A percentile compares a stretch with the other conserved stretches of the same genome.
These are phyloP conservation scores for Eretmocerus hayati DNA, from an alignment of 2,888 invertebrate genomes.

Conservation along the genomic window DNA sequence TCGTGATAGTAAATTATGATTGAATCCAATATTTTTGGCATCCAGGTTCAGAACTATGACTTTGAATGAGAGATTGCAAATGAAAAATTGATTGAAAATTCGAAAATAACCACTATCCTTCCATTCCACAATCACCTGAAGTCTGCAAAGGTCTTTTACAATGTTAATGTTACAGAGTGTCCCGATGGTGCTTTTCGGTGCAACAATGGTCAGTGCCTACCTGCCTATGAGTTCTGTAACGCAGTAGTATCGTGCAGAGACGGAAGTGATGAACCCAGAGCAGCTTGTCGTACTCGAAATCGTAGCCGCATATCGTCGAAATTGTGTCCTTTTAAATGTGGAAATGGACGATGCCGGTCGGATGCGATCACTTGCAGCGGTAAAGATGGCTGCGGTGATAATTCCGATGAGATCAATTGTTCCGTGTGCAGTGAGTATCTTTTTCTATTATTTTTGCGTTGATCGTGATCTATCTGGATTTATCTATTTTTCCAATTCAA, in stretches of 20 bases:
- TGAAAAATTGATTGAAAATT: too few species aligned
- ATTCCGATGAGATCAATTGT: conserved; percentile 79
- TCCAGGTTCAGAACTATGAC: too few species aligned
- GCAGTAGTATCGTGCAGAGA: conserved; percentile 80
- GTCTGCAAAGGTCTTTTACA: too few species aligned
- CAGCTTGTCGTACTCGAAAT: conserved; percentile 47
- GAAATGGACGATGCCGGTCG: conserved; percentile 80
- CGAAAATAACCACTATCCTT: too few species aligned
- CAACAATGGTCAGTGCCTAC: conserved; percentile 77
- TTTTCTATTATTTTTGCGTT: neutral
- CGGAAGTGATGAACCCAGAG: conserved; percentile 78
- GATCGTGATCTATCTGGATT: neutral
- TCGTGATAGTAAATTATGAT: too few species aligned
- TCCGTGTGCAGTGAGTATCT: conserved; percentile 75
- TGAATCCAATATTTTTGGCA: too few species aligned
- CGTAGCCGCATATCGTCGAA: conserved; percentile 47
- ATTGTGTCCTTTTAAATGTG: conserved; percentile 77
- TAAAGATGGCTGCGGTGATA: conserved; percentile 85
- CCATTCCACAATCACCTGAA: too few species aligned
- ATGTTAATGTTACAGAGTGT: conserved; percentile 57
- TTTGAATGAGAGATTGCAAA: too few species aligned
- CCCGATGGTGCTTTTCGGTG: conserved; percentile 80
- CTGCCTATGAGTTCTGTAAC: conserved; percentile 88
- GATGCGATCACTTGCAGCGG: conserved; percentile 87
- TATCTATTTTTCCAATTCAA: conserved; percentile 23